Conservation (phyloP, 1,140 invertebrate genomes). For the Centruroides vittatus region DNA sequence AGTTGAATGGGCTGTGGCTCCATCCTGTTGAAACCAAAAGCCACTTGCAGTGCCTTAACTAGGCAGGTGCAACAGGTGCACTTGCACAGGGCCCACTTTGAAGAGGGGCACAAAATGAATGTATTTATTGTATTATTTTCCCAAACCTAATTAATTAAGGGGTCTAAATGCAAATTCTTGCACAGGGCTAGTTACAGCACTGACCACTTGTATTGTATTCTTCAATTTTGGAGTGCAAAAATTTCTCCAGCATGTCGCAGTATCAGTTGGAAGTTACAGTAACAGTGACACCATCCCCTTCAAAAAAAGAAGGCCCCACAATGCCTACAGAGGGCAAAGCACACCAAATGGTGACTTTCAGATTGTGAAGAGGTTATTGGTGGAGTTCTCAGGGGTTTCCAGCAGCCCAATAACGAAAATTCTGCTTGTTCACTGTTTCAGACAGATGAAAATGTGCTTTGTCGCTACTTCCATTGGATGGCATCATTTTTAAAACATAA, state of each 20-base stretch:
- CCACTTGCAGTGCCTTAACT: too few species aligned
- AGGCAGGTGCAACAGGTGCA: too few species aligned
- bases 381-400: neutral
- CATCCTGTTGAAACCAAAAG: neutral
- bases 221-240: neutral
- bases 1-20: neutral
- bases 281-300: neutral
- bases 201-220: neutral
- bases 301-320: neutral
- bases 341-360: neutral
- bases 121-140: too few species aligned
- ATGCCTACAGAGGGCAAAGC: neutral
- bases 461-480: too few species aligned
- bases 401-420: neutral
- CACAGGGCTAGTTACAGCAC: too few species aligned
- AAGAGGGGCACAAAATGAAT: too few species aligned
- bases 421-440: conserved; percentile 23
- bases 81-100: too few species aligned
- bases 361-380: neutral
- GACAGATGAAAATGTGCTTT: neutral
- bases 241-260: neutral
- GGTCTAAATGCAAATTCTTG: too few species aligned
- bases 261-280: neutral
- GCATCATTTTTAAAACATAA: too few species aligned
- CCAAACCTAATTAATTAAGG: too few species aligned